phyloP scores from a whole-genome alignment of 2,113 vertebrate genomes.

The Lynx canadensis region DNA sequence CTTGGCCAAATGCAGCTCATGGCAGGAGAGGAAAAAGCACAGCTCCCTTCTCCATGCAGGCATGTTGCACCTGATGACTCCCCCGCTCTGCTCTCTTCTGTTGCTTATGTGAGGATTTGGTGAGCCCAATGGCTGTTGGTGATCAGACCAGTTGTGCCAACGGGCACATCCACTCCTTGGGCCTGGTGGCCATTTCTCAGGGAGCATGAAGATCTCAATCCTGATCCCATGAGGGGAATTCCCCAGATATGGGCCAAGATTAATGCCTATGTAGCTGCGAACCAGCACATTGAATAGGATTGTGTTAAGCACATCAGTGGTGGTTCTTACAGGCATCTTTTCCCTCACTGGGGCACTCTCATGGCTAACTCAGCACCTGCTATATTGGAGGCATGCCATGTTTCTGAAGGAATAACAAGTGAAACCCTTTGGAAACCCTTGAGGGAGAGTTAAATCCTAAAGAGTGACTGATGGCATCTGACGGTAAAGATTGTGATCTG shows the following conservation, averaged over 20 bases:
- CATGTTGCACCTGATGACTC: not conserved
- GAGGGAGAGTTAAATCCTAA: not conserved
- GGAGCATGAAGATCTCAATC: not conserved
- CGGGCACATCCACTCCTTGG: not conserved
- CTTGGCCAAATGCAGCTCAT: too few species aligned
- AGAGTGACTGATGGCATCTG: not conserved
- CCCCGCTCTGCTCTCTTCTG: not conserved
- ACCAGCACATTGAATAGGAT: not conserved
- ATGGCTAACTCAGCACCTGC: not conserved
- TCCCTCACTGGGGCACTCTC: not conserved
- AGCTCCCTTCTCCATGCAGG: not conserved
- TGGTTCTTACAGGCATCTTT: not conserved
- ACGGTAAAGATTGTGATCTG: not conserved
- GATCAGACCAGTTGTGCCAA: not conserved
- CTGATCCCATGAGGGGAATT: not conserved
- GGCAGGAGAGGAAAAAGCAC: too few species aligned
- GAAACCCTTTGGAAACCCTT: not conserved
- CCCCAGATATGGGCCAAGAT: not conserved
- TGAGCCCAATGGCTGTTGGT: not conserved
- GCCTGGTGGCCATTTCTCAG: not conserved
- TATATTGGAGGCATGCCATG: rapidly evolving
- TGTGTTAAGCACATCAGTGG: not conserved
- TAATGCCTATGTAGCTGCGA: not conserved
- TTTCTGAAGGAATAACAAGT: not conserved
- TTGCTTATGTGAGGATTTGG: not conserved